Conservation (phyloP, 2,888 invertebrate species). For the Melinaea marsaeus region DNA sequence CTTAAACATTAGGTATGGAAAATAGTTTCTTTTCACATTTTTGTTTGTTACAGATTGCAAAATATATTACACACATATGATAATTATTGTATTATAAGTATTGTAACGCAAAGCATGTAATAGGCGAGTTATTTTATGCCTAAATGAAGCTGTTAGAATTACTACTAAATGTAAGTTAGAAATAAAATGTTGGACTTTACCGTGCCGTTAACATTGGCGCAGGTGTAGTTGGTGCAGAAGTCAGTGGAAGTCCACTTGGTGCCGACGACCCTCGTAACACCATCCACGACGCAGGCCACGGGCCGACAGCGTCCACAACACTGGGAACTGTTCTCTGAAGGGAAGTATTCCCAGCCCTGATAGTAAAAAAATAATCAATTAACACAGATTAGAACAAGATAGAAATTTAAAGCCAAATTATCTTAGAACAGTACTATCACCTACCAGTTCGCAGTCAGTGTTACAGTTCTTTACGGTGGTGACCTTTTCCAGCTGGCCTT, state of each 20-base stretch:
- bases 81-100: no score
- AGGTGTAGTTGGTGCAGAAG: slow-evolving; percentile 80
- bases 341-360: slow-evolving; percentile 81
- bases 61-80: no score
- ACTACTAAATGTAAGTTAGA: no score
- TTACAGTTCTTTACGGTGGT: slow-evolving; percentile 77
- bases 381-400: no score
- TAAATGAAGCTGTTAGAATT: no score
- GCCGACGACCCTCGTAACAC: slow-evolving; percentile 64
- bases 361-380: not conserved
- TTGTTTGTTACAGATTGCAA: no score
- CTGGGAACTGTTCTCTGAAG: slow-evolving; percentile 53
- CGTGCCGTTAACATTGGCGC: slow-evolving; percentile 73
- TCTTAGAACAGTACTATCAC: slow-evolving; percentile 16
- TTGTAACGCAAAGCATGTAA: no score
- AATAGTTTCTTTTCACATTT: no score
- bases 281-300: slow-evolving; percentile 78
- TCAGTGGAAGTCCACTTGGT: slow-evolving; percentile 80
- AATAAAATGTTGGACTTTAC: slow-evolving; percentile 43
- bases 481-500: slow-evolving; percentile 70
- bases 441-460: slow-evolving; percentile 57
- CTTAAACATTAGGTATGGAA: no score
- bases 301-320: slow-evolving; percentile 84
- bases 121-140: no score
- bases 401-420: no score